Conservation (phyloP, 2,113 vertebrate genomes). For the Sclerurus mexicanus region DNA sequence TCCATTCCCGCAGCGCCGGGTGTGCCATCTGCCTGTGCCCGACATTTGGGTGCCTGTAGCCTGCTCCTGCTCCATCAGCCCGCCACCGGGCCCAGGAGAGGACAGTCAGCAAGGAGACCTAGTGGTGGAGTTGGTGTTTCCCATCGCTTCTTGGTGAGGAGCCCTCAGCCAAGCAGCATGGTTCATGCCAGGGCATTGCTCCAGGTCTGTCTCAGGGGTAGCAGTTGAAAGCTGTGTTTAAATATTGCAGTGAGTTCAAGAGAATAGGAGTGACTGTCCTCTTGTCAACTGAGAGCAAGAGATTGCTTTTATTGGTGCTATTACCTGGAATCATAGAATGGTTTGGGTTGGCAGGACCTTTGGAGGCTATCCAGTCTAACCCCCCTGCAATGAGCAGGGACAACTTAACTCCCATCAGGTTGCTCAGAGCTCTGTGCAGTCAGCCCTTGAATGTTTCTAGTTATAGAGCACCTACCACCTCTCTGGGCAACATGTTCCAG, state of each 20-base stretch:
- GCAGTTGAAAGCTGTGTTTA: background rate
- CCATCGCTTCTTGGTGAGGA: background rate
- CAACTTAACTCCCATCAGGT: rapidly evolving
- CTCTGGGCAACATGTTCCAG: background rate
- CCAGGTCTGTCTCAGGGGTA: background rate
- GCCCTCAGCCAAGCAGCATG: background rate
- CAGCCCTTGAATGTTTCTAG: background rate
- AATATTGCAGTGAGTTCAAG: background rate
- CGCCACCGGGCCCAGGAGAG: background rate
- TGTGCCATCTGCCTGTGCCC: background rate
- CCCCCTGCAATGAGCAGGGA: rapidly evolving
- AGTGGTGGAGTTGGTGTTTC: background rate
- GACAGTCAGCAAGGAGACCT: rapidly evolving
- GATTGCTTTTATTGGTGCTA: background rate
- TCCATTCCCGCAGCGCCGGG: rapidly evolving
- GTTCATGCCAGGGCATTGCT: background rate
- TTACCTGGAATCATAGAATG: background rate
- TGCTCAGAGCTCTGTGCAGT: rapidly evolving
- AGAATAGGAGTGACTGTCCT: background rate
- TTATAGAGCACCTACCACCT: background rate
- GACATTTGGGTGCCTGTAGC: background rate
- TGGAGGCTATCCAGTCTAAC: background rate
- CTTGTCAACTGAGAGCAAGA: background rate
- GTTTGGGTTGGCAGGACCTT: background rate
- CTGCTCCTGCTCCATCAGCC: background rate